These are phyloP conservation scores for Micrastur ruficollis DNA, from an alignment of 2,797 vertebrate species.

Conservation along the genomic window DNA sequence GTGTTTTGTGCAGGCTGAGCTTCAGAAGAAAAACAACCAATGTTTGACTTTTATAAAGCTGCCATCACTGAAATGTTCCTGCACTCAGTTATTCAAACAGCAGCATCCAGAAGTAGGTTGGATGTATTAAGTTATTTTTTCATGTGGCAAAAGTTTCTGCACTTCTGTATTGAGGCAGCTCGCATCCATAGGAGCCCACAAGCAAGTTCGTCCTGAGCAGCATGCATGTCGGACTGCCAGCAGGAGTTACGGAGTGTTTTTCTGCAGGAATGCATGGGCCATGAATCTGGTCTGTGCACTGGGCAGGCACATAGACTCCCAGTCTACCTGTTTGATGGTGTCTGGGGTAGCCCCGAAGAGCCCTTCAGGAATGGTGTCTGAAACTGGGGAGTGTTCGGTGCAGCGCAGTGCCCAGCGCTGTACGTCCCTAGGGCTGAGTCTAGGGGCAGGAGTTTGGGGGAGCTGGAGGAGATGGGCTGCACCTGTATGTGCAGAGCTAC, in stretches of 20 bases:
- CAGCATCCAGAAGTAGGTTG: background rate
- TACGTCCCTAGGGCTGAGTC: accelerated
- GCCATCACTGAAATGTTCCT: background rate
- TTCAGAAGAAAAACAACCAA: background rate
- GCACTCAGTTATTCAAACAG: background rate
- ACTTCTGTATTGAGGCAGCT: background rate
- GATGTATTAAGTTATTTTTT: background rate
- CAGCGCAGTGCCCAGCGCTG: background rate
- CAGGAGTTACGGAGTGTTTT: background rate
- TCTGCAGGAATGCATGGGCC: background rate
- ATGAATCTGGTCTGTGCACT: background rate
- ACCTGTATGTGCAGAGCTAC: background rate
- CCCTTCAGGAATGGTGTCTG: accelerated
- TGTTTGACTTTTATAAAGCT: background rate
- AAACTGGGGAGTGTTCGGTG: background rate
- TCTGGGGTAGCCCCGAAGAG: background rate
- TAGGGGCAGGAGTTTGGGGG: background rate
- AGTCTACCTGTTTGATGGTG: accelerated
- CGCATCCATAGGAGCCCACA: background rate
- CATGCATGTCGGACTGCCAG: background rate
- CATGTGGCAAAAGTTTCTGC: background rate
- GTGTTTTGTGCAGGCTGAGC: background rate
- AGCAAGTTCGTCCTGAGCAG: background rate
- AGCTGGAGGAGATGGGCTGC: background rate
- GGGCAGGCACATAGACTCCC: background rate